Base-by-base conservation (phyloP, 2,888 invertebrate species). In the Euphydryas editha region DNA sequence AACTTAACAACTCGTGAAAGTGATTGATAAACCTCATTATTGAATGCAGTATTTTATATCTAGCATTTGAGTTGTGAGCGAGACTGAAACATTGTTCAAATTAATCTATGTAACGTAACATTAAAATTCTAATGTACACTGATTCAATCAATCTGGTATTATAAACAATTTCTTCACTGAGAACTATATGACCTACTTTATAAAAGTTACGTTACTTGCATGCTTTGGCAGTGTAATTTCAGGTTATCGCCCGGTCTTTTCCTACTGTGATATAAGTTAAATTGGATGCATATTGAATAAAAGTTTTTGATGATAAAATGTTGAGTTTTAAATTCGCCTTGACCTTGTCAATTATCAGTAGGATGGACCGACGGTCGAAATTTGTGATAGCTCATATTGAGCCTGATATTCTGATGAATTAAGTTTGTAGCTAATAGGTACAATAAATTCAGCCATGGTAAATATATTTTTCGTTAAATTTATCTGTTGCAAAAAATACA, bases 41-140 rank as follows among this genome's bases (percentile, higher is more conserved):
- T 87, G 84, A 83, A 85, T 85, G 85, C 90, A 92, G 92, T 92
- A 92, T 91, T 91, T 87, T 86, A 82, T 87, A 85, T 88, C 82
- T 87, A 86, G 87, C 85, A 86, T 86, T 84, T 85, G 83, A 86
- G 86, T 88, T 86, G 87, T 86, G 88, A 85, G 90, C 82, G 90
- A 91, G 92, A 90, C 90, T 90, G 92, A 90, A 82, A 83, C 83
- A 90, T 83, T 87, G 92, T 92, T 92, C 90, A 92, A 90, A 89
- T 85, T 82, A 63, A 81, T 80, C 47, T 60, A 79, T 76, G 79
- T 83, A 85, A 85, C 83, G 83, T 86, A 81, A 86, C 81, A 77
- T 77, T 78, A 72, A 75, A 78, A 78, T 86, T 84, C 86, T 86
- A 86, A 86, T 84, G 83, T 84, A 88, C 86, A 84, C 85, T 85